Base-by-base conservation (phyloP, 2,797 vertebrate genomes). In the Valencia hispanica region DNA sequence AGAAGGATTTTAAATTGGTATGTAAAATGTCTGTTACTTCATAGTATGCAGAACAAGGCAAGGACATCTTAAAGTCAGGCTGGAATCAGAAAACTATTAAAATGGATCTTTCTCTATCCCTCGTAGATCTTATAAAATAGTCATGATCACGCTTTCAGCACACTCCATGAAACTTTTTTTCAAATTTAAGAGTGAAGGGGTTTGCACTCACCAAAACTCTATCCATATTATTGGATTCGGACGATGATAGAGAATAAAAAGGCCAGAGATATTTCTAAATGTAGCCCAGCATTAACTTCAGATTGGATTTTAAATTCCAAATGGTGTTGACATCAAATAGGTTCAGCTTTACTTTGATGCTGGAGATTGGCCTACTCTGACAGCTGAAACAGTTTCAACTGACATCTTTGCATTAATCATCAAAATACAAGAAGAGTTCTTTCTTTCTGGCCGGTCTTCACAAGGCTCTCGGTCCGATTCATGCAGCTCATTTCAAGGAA, bases 201-300 rank as follows among this genome's bases (percentile, higher is more conserved):
- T 48, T 82, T 57, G 78, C 66, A 75, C 68, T 78, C 81, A 85
- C 86, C 82, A 84, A 83, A 86, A 72, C 68, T 63, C 18, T 59
- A 70, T 86, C 72, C 74, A 41, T 72, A 66, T 73, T 74, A 79
- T 75, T 61, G 72, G 77, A 79, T 85, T 90, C 84, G 83, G 77
- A 86, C 72, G 77, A 72, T 84, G 84, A 87, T 79, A 74, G 77
- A 83, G 81, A 83, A 80, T 76, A 86, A 88, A 91, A 87, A 72
- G 59, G 80, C 75, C 61, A 73, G 34, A 76, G 72, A 85, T 74
- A 43, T 70, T 27, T 70, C 69, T 71, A 72, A 85, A 79, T 74
- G 72, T 80, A 68, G 20, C 53, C 41, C n/a, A 72, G 79, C 66
- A 73, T 84, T 74, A 84, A 78, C 50, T 22, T 39, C 72, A 34